phyloP scores from a whole-genome alignment of 1,140 invertebrate genomes.

The Brachionus rotundiformis region DNA sequence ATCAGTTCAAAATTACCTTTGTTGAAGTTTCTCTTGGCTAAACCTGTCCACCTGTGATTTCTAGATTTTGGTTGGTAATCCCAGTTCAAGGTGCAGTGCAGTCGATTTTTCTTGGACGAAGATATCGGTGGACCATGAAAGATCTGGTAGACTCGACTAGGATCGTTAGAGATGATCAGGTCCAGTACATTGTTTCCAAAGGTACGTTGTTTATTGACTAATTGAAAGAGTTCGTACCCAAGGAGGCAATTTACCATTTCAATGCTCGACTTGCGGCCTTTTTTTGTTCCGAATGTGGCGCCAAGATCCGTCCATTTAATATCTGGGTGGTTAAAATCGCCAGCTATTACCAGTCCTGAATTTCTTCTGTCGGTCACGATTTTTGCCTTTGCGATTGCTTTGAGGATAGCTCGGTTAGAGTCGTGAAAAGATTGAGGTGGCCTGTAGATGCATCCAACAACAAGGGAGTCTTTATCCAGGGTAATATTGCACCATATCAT shows the following conservation, averaged over 20 bases:
- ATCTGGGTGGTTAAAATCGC: background rate
- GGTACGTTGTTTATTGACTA: background rate
- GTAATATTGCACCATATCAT: conserved; percentile 7
- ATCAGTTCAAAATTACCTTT: background rate
- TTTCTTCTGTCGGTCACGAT: background rate
- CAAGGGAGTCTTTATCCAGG: background rate
- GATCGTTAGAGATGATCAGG: conserved; percentile 7
- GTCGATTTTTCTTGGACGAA: background rate
- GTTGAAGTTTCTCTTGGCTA: background rate
- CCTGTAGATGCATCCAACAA: background rate
- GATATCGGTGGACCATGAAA: background rate
- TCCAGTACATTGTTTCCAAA: conserved; percentile 2
- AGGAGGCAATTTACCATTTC: too few species aligned
- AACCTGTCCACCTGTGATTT: background rate
- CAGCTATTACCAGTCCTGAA: background rate
- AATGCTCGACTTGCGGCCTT: background rate
- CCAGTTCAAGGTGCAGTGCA: background rate
- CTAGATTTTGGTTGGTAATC: background rate
- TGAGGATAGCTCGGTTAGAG: background rate
- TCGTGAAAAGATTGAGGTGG: background rate
- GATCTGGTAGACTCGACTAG: background rate
- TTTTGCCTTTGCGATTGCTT: background rate
- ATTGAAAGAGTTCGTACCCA: background rate
- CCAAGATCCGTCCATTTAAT: background rate
- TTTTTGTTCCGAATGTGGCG: background rate